Conservation (phyloP, 64 coral and sea anemone genomes). For the Trachythela sp. region DNA sequence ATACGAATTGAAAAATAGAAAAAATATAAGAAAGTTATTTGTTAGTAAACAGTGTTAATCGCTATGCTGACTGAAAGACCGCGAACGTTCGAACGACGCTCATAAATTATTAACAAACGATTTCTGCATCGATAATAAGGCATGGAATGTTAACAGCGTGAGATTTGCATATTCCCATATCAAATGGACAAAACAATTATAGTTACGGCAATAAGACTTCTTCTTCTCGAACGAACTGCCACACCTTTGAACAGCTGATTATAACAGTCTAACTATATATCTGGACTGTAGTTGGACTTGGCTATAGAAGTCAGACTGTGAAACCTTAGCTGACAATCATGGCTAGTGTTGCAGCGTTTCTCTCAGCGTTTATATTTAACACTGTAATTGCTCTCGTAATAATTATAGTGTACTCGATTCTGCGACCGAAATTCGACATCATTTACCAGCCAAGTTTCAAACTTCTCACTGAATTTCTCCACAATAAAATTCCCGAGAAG, state of each 20-base stretch:
- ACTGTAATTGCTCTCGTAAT: slow-evolving; percentile 50
- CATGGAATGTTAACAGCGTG: neutral
- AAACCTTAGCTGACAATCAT: neutral
- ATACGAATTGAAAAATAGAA: neutral
- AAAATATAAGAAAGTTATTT: neutral
- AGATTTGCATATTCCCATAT: slow-evolving; percentile 1
- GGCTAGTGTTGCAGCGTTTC: slow-evolving; percentile 30
- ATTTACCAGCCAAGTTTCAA: slow-evolving; percentile 70
- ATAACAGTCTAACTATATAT: neutral
- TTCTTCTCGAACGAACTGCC: neutral
- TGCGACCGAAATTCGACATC: slow-evolving; percentile 56
- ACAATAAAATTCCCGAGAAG: slow-evolving; percentile 60
- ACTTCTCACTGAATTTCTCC: slow-evolving; percentile 40
- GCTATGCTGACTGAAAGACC: neutral
- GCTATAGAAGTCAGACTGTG: neutral
- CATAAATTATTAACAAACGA: neutral
- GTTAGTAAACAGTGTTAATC: neutral
- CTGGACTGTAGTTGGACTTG: neutral
- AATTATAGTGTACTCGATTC: slow-evolving; percentile 65
- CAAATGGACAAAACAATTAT: neutral
- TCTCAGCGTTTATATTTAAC: slow-evolving; percentile 68
- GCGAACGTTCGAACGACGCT: neutral
- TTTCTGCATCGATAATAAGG: neutral
- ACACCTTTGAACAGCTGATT: neutral
- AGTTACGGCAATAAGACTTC: neutral